A percentile compares a stretch with the other conserved stretches of the same genome.
phyloP scores from a whole-genome alignment of 2,888 invertebrate species.

The Erebia ligea region DNA sequence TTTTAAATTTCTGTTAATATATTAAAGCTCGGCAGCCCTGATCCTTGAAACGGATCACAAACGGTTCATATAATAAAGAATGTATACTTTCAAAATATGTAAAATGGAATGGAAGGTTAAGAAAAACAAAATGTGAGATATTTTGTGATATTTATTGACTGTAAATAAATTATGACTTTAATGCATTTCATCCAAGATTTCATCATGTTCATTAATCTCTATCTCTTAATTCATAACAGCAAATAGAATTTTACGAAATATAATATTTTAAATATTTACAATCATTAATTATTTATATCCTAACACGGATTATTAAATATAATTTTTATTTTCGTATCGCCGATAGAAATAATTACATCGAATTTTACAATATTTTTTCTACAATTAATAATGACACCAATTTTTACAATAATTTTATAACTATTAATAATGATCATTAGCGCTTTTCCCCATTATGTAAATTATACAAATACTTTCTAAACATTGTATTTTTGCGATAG shows the following conservation, averaged over 20 bases:
- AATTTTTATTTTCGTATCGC: conserved; percentile 5
- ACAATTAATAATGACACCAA: conserved; percentile 55
- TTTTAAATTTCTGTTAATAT: too few species aligned
- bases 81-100: too few species aligned
- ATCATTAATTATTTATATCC: neutral
- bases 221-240: conserved; percentile 13
- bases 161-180: conserved; percentile 2
- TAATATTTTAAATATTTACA: conserved; percentile 7
- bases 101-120: neutral
- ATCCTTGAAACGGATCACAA: too few species aligned
- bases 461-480: conserved; percentile 29
- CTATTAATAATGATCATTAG: conserved; percentile 72
- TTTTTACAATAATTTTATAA: conserved; percentile 45
- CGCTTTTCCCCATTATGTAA: conserved; percentile 75
- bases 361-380: conserved; percentile 45
- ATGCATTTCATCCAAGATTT: too few species aligned
- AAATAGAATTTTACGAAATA: conserved; percentile 18
- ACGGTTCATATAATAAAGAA: too few species aligned
- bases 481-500: conserved; percentile 14
- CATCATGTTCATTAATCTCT: conserved; percentile 7
- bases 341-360: conserved; percentile 17
- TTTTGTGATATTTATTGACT: neutral
- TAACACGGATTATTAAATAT: conserved; percentile 2
- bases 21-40: too few species aligned
- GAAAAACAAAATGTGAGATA: neutral